Conservation (phyloP, 2,888 invertebrate species). For the Tachina fera region DNA sequence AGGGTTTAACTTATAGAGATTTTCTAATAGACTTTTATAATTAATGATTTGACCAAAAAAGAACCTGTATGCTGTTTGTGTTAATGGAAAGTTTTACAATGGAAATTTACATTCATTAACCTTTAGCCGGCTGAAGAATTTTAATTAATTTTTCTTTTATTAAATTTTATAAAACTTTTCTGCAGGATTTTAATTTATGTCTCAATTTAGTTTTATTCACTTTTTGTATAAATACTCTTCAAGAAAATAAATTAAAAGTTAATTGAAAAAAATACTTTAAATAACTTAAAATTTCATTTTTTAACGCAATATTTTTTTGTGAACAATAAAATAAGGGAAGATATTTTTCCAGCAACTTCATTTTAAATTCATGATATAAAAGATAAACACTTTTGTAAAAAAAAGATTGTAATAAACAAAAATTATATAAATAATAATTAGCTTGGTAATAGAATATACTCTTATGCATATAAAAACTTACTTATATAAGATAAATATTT, state of each 20-base stretch:
- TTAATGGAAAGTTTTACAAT: neutral
- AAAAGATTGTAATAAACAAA: too few species aligned
- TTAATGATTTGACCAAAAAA: conserved; percentile 35
- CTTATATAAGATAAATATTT: too few species aligned
- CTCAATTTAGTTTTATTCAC: neutral
- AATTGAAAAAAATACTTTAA: neutral
- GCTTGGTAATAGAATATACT: too few species aligned
- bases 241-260: neutral
- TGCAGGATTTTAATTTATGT: neutral
- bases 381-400: too few species aligned
- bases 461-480: too few species aligned
- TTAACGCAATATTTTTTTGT: too few species aligned
- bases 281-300: too few species aligned
- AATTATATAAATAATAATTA: too few species aligned
- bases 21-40: conserved; percentile 13
- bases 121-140: neutral
- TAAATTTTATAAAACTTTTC: neutral
- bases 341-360: too few species aligned
- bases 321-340: too few species aligned
- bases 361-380: too few species aligned
- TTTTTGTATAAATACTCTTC: too few species aligned
- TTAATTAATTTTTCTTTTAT: neutral
- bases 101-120: neutral
- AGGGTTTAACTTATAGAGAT: conserved; percentile 5
- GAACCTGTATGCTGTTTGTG: neutral